These are phyloP conservation scores for Anagrus nilaparvatae DNA, from an alignment of 1,140 invertebrate species.

Conservation along the genomic window DNA sequence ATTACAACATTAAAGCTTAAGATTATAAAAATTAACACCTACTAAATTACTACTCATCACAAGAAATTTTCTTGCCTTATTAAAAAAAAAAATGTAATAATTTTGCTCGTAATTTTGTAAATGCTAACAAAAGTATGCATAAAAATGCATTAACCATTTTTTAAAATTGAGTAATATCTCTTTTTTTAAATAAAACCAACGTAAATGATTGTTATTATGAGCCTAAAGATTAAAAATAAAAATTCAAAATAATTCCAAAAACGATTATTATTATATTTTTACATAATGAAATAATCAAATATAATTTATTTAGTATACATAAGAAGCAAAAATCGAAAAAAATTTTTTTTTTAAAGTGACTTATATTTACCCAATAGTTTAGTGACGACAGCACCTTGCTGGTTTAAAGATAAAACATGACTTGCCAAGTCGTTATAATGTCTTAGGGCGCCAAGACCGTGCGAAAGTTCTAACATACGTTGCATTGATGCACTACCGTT, in stretches of 20 bases:
- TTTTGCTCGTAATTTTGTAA: too few relatives aligned
- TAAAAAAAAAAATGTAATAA: too few relatives aligned
- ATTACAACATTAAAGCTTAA: too few relatives aligned
- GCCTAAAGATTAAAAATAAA: too few relatives aligned
- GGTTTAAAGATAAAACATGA: constrained; percentile 52
- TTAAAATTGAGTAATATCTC: too few relatives aligned
- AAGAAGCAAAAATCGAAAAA: not conserved
- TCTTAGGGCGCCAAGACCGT: constrained; percentile 48
- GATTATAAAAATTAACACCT: too few relatives aligned
- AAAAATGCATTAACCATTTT: too few relatives aligned
- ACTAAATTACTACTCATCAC: too few relatives aligned
- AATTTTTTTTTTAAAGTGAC: not conserved
- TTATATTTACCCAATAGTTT: constrained; percentile 53
- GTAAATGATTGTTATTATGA: constrained; percentile 2
- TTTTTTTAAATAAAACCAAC: too few relatives aligned
- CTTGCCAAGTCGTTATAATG: constrained; percentile 60
- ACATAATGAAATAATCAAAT: not conserved
- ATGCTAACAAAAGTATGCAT: too few relatives aligned
- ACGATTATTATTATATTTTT: too few relatives aligned
- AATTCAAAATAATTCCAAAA: constrained; percentile 16
- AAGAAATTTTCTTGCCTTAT: too few relatives aligned
- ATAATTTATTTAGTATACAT: not conserved
- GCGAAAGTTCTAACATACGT: constrained; percentile 54
- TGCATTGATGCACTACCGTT: constrained; percentile 33
- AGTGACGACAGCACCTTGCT: constrained; percentile 59